phyloP scores from a whole-genome alignment of 2,888 invertebrate genomes.

The Cecidostiba fungosa region DNA sequence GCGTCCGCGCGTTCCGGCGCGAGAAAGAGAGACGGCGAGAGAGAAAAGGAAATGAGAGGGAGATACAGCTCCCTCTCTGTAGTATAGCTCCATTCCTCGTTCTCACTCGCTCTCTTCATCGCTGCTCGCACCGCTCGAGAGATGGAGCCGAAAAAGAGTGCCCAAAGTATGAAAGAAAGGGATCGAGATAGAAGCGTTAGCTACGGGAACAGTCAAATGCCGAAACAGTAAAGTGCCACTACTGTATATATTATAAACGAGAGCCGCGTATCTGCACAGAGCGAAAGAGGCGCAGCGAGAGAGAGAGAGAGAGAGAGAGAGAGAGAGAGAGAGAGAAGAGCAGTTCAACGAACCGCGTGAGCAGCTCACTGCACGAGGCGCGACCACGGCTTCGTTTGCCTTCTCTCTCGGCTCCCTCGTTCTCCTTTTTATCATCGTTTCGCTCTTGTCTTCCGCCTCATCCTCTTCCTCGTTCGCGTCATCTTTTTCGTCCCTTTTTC shows the following conservation, averaged over 20 bases:
- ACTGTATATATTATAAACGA: conserved; percentile 3
- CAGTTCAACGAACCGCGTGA: conserved; percentile 75
- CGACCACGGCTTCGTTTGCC: conserved; percentile 57
- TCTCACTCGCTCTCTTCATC: not conserved
- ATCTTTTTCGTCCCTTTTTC: conserved; percentile 2
- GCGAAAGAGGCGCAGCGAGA: too few relatives aligned
- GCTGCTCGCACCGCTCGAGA: not conserved
- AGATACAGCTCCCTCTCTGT: not conserved
- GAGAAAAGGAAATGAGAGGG: conserved; percentile 36
- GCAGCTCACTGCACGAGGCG: conserved; percentile 33
- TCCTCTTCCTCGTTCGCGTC: not conserved
- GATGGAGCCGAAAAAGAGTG: conserved; percentile 26
- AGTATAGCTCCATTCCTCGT: not conserved
- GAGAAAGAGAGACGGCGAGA: conserved; percentile 32
- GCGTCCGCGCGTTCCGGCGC: not conserved
- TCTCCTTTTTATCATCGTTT: conserved; percentile 45
- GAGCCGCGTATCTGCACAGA: conserved; percentile 51
- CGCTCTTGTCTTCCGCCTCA: conserved; percentile 8
- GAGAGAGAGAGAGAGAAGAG: conserved; percentile 35
- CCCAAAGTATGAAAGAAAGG: conserved; percentile 11
- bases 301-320: conserved; percentile 24
- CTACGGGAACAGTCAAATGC: conserved; percentile 79
- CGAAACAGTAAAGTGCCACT: conserved; percentile 74
- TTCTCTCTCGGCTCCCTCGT: not conserved
- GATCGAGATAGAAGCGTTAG: conserved; percentile 54